Evolutionary conservation across 2,888 invertebrate genomes (phyloP).

Genomic region (Hyles lineata): DNA sequence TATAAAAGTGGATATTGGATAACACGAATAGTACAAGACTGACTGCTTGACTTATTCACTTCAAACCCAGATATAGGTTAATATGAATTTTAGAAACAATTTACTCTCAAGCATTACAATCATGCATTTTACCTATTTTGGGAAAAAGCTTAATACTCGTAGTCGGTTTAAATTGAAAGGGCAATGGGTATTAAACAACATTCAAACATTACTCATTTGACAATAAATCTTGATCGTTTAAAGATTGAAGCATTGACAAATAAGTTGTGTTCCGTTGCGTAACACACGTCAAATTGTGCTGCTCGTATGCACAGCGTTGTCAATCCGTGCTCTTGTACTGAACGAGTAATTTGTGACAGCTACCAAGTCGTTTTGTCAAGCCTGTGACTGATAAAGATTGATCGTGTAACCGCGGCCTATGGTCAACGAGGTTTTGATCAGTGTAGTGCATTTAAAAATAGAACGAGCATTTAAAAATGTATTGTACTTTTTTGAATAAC

Average conservation of each 20-base stretch:
- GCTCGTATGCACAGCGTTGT: slow-evolving; percentile 19
- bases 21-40: no score
- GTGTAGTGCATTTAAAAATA: background rate
- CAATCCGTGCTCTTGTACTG: slow-evolving; percentile 9
- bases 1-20: no score
- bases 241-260: slow-evolving; percentile 20
- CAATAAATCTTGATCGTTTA: slow-evolving; percentile 32
- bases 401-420: slow-evolving; percentile 12
- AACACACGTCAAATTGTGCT: slow-evolving; percentile 20
- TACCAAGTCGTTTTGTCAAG: slow-evolving; percentile 25
- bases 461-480: background rate
- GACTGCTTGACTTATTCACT: no score
- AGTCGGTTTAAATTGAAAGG: background rate
- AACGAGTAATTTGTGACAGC: slow-evolving; percentile 19
- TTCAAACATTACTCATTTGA: background rate
- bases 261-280: slow-evolving; percentile 5
- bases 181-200: background rate
- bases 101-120: no score
- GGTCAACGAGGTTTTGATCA: background rate
- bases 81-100: no score
- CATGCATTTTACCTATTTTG: no score
- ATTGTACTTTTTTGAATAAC: no score
- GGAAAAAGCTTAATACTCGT: no score
- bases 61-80: no score
- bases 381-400: slow-evolving; percentile 25